These are phyloP conservation scores for Brachypteracias leptosomus DNA, from an alignment of 2,113 vertebrate genomes.

Conservation along the genomic window DNA sequence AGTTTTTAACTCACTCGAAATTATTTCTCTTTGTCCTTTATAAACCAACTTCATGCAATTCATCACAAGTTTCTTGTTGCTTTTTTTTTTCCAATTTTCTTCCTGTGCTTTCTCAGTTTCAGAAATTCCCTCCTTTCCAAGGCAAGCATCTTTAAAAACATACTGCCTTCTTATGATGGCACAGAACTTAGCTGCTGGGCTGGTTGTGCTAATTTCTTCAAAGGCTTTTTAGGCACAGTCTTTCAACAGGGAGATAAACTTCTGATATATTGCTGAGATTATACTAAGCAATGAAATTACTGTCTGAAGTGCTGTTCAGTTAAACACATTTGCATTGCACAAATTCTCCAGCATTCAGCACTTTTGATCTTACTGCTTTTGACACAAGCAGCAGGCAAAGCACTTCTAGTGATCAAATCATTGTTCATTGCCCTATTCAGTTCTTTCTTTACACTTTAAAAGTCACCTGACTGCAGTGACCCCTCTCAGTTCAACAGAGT, in stretches of 20 bases:
- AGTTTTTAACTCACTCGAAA: not conserved
- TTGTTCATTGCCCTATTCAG: not conserved
- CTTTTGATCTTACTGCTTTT: not conserved
- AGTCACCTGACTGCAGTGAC: not conserved
- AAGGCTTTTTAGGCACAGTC: not conserved
- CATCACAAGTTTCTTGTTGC: not conserved
- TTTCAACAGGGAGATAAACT: not conserved
- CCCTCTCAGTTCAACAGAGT: not conserved
- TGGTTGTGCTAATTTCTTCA: not conserved
- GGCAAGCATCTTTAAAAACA: not conserved
- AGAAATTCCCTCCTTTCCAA: not conserved
- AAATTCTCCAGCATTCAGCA: not conserved
- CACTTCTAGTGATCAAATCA: not conserved
- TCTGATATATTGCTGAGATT: not conserved
- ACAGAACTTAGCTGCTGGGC: not conserved
- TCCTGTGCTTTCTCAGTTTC: not conserved
- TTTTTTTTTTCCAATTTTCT: not conserved
- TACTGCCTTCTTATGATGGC: not conserved
- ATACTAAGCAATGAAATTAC: not conserved
- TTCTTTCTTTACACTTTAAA: not conserved
- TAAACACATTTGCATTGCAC: not conserved
- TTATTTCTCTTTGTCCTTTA: not conserved
- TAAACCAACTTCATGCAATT: not conserved
- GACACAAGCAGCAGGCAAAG: not conserved
- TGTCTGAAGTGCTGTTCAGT: not conserved